These are phyloP conservation scores for Tachysurus fulvidraco DNA, from an alignment of 2,113 vertebrate genomes.

Conservation along the genomic window DNA sequence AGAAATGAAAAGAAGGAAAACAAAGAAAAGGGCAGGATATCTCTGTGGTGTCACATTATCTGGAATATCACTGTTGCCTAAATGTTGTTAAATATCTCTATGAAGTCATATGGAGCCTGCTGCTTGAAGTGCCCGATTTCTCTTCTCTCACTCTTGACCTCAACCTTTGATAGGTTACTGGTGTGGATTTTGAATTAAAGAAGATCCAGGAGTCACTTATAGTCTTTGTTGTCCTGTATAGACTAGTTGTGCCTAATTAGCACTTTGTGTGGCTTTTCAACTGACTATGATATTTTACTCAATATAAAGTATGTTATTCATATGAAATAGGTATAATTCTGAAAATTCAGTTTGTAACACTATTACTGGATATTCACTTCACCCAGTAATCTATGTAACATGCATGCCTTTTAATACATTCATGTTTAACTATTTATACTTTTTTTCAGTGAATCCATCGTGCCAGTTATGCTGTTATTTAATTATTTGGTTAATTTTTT, in stretches of 20 bases:
- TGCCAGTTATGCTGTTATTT: background rate
- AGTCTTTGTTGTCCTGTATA: slow-evolving; percentile 45
- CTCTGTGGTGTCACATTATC: slow-evolving; percentile 19
- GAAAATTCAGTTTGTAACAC: slow-evolving; percentile 39
- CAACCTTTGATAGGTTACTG: slow-evolving; percentile 57
- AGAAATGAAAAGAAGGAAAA: slow-evolving; percentile 59
- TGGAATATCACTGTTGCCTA: slow-evolving; percentile 1
- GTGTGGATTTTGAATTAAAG: slow-evolving; percentile 24
- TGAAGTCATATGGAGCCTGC: background rate
- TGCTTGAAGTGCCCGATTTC: slow-evolving; percentile 19
- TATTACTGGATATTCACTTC: slow-evolving; percentile 27
- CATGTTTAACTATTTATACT: slow-evolving; percentile 49
- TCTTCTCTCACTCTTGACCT: slow-evolving; percentile 52
- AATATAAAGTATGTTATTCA: slow-evolving; percentile 58
- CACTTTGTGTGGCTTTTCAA: slow-evolving; percentile 71
- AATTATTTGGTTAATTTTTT: background rate
- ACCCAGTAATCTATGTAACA: slow-evolving; percentile 60
- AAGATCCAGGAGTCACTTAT: slow-evolving; percentile 31
- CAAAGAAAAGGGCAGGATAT: slow-evolving; percentile 22
- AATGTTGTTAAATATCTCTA: background rate
- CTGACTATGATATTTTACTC: slow-evolving; percentile 66
- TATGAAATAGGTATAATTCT: slow-evolving; percentile 42
- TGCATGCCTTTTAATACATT: slow-evolving; percentile 69
- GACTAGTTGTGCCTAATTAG: slow-evolving; percentile 78
- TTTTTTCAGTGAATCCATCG: slow-evolving; percentile 48